Evolutionary conservation across 30 jellyfish, hydroid and myxozoan genomes (phyloP), one percentile per base, ranked within the genome.

Genomic region (Pelagia noctiluca): DNA sequence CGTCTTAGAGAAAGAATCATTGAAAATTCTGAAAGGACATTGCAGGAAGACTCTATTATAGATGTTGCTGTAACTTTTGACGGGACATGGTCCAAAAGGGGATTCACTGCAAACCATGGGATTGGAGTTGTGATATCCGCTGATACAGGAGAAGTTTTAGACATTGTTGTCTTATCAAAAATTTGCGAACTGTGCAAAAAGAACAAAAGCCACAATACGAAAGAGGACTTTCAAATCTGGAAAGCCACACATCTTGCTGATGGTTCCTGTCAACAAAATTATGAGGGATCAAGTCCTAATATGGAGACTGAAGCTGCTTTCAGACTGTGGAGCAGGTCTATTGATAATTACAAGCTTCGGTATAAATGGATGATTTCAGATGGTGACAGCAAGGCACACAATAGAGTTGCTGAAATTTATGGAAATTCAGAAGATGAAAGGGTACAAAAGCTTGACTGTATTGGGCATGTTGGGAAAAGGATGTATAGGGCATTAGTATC

Each of bases 61-160:
- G n/a, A n/a, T n/a, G n/a, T n/a, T n/a, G n/a, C n/a, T n/a, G n/a
- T n/a, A n/a, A n/a, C n/a, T n/a, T n/a, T n/a, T n/a, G n/a, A n/a
- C n/a, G n/a, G n/a, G n/a, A n/a, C n/a, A n/a, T n/a, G n/a, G n/a
- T n/a, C n/a, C n/a, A n/a, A n/a, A n/a, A n/a, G n/a, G n/a, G n/a
- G n/a, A n/a, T n/a, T n/a, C n/a, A n/a, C n/a, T n/a, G n/a, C n/a
- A n/a, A n/a, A n/a, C n/a, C n/a, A n/a, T n/a, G 25, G 68, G 68
- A 52, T 0, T 52, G 22, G 7, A 11, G 0, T 52, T 11, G 5
- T n/a, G 12, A 13, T 26, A 52, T 26, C 25, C 25, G 0, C 2
- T 7, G 81, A 68, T 68, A 24, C 81, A 30, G 81, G 81, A 68
- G 81, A 68, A 38, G 81, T 68, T n/a, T 63, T 68, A 13, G 81